These are phyloP conservation scores for Ellobius talpinus DNA, from an alignment of 2,113 vertebrate species.

Conservation along the genomic window DNA sequence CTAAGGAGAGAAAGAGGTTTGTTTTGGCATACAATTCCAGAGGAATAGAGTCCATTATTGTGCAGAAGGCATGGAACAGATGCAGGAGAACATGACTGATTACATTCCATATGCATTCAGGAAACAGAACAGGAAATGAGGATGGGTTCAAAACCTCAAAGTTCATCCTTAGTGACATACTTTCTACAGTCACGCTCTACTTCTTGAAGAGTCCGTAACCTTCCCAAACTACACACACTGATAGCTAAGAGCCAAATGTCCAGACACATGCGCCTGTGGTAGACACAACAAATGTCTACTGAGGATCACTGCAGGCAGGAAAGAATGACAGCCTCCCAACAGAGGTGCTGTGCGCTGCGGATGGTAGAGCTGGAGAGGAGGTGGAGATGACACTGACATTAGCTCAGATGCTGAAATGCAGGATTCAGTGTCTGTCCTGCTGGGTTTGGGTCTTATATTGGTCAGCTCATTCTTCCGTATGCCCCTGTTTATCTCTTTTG, in stretches of 20 bases:
- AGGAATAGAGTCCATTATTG: neutral
- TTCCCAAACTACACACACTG: neutral
- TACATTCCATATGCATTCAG: neutral
- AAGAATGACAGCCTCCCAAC: neutral
- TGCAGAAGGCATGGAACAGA: neutral
- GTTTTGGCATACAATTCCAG: neutral
- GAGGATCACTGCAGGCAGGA: neutral
- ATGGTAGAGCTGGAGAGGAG: accelerated
- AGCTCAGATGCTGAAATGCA: neutral
- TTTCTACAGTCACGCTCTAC: neutral
- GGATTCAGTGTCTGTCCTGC: neutral
- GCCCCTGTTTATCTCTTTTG: neutral
- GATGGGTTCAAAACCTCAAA: no score
- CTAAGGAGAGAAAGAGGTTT: neutral
- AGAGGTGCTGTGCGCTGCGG: neutral
- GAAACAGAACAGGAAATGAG: neutral
- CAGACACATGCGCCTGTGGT: neutral
- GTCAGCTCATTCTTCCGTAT: neutral
- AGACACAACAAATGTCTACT: neutral
- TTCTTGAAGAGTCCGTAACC: no score
- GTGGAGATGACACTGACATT: accelerated
- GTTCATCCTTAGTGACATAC: neutral
- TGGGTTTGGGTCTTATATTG: neutral
- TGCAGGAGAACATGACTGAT: neutral
- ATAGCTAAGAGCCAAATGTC: neutral